Conservation (phyloP, 2,113 vertebrate species). For the Tetrao urogallus region DNA sequence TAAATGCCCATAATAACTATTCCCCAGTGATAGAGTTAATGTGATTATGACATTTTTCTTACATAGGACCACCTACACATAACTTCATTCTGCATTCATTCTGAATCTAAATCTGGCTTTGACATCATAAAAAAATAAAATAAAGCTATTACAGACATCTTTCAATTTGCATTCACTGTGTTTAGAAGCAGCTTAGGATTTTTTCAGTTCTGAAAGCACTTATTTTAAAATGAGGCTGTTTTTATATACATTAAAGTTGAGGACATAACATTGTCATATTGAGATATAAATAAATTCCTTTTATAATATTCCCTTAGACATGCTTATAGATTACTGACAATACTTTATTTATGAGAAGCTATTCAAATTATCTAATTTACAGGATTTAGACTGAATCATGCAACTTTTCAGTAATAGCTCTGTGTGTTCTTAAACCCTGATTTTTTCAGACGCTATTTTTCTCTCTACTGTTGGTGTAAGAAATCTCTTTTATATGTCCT, state of each 20-base stretch:
- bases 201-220: not conserved
- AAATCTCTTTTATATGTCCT: not conserved
- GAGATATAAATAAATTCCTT: not conserved
- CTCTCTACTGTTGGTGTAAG: not conserved
- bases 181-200: not conserved
- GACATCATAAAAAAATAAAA: not conserved
- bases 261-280: not conserved
- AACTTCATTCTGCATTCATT: not conserved
- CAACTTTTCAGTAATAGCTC: not conserved
- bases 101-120: not conserved
- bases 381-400: not conserved
- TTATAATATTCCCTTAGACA: not conserved
- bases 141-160: not conserved
- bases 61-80: not conserved
- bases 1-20: not conserved
- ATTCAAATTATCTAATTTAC: not conserved
- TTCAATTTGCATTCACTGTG: not conserved
- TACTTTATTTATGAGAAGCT: not conserved
- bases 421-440: not conserved
- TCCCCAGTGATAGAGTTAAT: not conserved
- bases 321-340: not conserved
- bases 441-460: not conserved
- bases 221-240: not conserved
- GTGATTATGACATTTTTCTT: constrained; percentile 17
- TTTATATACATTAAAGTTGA: not conserved